Evolutionary conservation across 2,888 invertebrate genomes (phyloP).

Genomic region (Oxycera nigricornis): DNA sequence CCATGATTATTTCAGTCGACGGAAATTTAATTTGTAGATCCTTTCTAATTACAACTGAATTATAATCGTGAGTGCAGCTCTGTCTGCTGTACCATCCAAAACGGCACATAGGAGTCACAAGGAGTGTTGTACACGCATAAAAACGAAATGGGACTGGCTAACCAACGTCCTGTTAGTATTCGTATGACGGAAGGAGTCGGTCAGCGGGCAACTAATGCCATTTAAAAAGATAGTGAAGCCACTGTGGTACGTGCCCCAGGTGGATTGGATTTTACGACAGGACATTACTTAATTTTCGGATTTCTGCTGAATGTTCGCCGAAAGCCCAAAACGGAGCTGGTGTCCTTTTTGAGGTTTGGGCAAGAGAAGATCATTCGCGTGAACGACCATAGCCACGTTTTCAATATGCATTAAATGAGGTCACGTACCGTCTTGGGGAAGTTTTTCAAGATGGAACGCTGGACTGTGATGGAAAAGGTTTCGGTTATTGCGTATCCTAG

Average conservation of each 20-base stretch:
- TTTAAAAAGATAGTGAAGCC: slow-evolving; percentile 23
- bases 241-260: slow-evolving; percentile 21
- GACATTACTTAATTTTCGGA: slow-evolving; percentile 31
- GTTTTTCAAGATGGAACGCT: not conserved
- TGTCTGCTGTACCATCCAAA: not conserved
- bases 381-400: slow-evolving; percentile 25
- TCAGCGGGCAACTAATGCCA: not conserved
- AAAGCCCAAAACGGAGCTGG: not conserved
- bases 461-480: not conserved
- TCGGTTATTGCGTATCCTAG: not conserved
- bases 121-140: not conserved
- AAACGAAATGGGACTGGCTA: not conserved
- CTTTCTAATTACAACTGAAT: slow-evolving; percentile 30
- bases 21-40: slow-evolving; percentile 25
- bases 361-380: not conserved
- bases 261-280: slow-evolving; percentile 36
- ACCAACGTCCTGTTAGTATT: not conserved
- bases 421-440: slow-evolving; percentile 19
- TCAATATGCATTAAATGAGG: slow-evolving; percentile 33
- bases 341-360: too few species aligned
- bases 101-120: not conserved
- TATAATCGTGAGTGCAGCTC: slow-evolving; percentile 16
- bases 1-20: slow-evolving; percentile 25
- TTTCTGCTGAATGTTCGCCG: slow-evolving; percentile 11
- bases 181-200: not conserved